These are phyloP conservation scores for Stegodyphus dumicola DNA, from an alignment of 1,140 invertebrate genomes.

Conservation along the genomic window DNA sequence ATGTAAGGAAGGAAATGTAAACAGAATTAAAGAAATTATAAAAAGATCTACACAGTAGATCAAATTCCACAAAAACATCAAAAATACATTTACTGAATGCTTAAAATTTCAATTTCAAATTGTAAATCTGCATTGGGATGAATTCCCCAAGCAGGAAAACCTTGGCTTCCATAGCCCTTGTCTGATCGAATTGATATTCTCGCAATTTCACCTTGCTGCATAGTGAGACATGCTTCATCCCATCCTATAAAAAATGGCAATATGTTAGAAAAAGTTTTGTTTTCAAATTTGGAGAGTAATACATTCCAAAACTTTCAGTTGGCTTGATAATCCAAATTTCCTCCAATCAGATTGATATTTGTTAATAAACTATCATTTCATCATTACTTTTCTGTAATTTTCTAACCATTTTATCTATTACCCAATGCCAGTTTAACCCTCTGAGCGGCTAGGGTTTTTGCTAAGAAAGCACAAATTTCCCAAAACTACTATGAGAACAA, in stretches of 20 bases:
- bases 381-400: too few relatives aligned
- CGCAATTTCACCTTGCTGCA: constrained; percentile 36
- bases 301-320: too few relatives aligned
- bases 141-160: constrained; percentile 54
- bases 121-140: constrained; percentile 35
- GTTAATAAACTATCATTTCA: too few relatives aligned
- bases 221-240: constrained; percentile 55
- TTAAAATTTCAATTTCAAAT: constrained; percentile 47
- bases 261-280: too few relatives aligned
- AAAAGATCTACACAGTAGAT: constrained; percentile 1
- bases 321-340: too few relatives aligned
- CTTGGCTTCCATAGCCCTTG: constrained; percentile 48
- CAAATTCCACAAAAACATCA: background rate
- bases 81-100: constrained; percentile 29
- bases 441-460: too few relatives aligned
- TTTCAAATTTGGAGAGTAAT: too few relatives aligned
- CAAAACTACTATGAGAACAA: too few relatives aligned
- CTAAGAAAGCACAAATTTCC: too few relatives aligned
- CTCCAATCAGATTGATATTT: too few relatives aligned
- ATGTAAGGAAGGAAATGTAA: background rate
- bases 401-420: too few relatives aligned
- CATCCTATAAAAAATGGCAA: constrained; percentile 13
- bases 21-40: background rate
- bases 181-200: constrained; percentile 40
- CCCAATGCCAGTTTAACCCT: too few relatives aligned